Evolutionary conservation across 1,140 invertebrate species (phyloP), one percentile per base, ranked within the genome.

Genomic region (Centruroides sculpturatus): DNA sequence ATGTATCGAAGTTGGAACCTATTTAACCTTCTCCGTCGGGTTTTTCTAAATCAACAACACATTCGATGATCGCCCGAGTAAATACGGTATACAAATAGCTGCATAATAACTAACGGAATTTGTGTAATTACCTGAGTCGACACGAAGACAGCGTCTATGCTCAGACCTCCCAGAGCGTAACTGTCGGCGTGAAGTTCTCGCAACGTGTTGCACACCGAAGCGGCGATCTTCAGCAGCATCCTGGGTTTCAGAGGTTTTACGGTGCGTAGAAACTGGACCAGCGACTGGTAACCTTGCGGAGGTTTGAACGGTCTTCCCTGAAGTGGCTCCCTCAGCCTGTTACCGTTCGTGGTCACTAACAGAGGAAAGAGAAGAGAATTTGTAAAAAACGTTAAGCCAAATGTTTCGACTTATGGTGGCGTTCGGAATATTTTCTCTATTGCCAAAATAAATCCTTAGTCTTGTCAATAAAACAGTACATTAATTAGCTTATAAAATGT

Each of bases 61-160:
- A 23, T 23, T 23, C 23, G 2, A 23, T 2, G 2, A 23, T 23
- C 23, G 23, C 23, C 23, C 23, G 23, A 23, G 2, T 23, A 23
- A 23, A 23, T 23, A 23, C 23, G 23, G 49, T 51, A 51, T 51
- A 34, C 34, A 51, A 51, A 51, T 51, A 51, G 49, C 0, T 12
- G 49, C 0, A 34, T 0, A 51, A 34, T 12, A 51, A 34, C 12
- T 51, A 3, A 36, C 3, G 10, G 2, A 23, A 23, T 23, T 23
- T 2, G 23, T 23, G 23, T 23, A 23, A 13, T 46, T 59, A 55
- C 50, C 52, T 41, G 53, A 41, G 60, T 60, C 47, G 64, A 59
- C 4, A 71, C 67, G 35, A 70, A 71, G 10, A 71, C 64, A 59
- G 66, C 66, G 55, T 71, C 66, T 10, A 67, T 63, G 46, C 62